These are phyloP conservation scores for Mormyrus iriodes DNA, from an alignment of 2,113 vertebrate species.

Conservation along the genomic window DNA sequence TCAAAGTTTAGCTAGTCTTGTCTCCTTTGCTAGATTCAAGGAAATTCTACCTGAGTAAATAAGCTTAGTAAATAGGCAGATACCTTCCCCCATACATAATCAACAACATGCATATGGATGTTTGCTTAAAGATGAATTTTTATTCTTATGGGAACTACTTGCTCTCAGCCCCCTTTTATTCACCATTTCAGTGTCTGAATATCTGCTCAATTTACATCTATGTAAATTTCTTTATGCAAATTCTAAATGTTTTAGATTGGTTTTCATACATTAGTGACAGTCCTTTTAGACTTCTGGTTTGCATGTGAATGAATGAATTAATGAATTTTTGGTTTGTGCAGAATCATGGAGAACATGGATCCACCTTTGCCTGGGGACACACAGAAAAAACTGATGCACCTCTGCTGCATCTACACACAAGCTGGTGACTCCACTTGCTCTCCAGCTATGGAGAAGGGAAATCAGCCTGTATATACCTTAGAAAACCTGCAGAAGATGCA, in stretches of 20 bases:
- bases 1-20: neutral
- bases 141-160: neutral
- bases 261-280: neutral
- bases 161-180: neutral
- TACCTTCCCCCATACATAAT: neutral
- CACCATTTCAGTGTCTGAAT: neutral
- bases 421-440: conserved; percentile 29
- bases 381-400: conserved; percentile 70
- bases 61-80: neutral
- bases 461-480: conserved; percentile 77
- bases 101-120: neutral
- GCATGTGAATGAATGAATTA: neutral
- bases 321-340: conserved; percentile 32
- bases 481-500: conserved; percentile 72
- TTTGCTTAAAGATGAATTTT: neutral
- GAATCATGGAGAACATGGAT: conserved; percentile 80
- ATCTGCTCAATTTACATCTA: neutral
- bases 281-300: neutral
- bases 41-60: neutral
- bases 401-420: conserved; percentile 86
- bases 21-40: neutral
- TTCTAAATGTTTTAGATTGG: neutral
- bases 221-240: neutral
- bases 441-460: conserved; percentile 29
- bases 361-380: conserved; percentile 68